Conservation (phyloP, 2,113 vertebrate species). For the Lamprotornis superbus region DNA sequence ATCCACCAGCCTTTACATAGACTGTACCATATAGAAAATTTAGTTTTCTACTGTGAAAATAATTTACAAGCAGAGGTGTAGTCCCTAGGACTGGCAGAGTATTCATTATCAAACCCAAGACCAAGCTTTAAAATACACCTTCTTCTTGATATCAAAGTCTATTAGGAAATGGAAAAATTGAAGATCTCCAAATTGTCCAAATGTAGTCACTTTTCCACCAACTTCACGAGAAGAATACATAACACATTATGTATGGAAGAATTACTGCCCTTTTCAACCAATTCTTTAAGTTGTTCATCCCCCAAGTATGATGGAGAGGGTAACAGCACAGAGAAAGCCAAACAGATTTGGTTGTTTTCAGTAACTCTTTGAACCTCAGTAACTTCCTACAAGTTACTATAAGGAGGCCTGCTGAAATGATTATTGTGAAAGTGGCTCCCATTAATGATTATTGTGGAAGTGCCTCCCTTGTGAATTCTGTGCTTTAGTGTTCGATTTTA, state of each 20-base stretch:
- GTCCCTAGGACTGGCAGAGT: not conserved
- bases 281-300: not conserved
- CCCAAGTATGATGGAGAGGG: not conserved
- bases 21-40: not conserved
- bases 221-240: not conserved
- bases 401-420: not conserved
- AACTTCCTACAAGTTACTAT: not conserved
- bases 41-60: not conserved
- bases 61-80: not conserved
- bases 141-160: not conserved
- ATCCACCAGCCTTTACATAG: not conserved
- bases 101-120: not conserved
- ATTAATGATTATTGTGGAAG: not conserved
- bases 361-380: not conserved
- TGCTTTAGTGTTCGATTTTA: not conserved
- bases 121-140: not conserved
- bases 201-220: not conserved
- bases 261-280: not conserved
- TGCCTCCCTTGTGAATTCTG: not conserved
- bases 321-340: not conserved
- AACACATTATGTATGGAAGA: not conserved
- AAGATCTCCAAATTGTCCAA: not conserved
- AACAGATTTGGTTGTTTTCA: not conserved
- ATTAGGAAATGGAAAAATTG: not conserved
- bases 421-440: not conserved